Conservation (phyloP, 2,113 vertebrate genomes). For the Prolemur simus region DNA sequence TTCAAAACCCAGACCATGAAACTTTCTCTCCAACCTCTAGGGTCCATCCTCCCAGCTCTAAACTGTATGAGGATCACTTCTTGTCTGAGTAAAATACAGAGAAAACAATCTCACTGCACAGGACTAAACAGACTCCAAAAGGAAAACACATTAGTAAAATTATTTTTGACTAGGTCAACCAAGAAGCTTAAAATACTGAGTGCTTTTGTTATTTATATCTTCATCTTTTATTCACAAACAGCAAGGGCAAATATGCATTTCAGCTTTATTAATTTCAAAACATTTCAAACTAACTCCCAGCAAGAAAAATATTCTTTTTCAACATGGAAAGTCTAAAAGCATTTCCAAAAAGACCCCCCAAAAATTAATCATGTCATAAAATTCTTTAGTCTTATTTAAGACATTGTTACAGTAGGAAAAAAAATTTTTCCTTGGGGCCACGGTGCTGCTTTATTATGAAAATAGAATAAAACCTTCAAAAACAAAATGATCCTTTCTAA, state of each 20-base stretch:
- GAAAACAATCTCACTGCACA: neutral
- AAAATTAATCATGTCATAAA: neutral
- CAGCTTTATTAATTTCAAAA: slow-evolving; percentile 39
- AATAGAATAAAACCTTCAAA: no score
- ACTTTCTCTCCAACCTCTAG: neutral
- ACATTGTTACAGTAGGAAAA: neutral
- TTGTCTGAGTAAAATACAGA: neutral
- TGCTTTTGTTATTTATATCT: neutral
- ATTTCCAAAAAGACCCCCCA: neutral
- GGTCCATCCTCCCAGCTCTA: neutral
- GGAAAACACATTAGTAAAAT: neutral
- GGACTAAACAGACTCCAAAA: neutral
- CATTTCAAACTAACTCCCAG: neutral
- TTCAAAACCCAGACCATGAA: neutral
- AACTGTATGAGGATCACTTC: neutral
- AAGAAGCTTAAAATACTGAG: neutral
- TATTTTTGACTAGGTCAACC: neutral
- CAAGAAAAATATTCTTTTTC: slow-evolving; percentile 1
- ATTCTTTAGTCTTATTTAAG: neutral
- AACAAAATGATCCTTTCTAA: no score
- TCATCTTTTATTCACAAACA: neutral
- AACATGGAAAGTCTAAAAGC: neutral
- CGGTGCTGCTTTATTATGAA: no score
- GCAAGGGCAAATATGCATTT: neutral
- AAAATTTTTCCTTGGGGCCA: no score